Conservation (phyloP, 2,113 vertebrate species). For the Equus przewalskii region DNA sequence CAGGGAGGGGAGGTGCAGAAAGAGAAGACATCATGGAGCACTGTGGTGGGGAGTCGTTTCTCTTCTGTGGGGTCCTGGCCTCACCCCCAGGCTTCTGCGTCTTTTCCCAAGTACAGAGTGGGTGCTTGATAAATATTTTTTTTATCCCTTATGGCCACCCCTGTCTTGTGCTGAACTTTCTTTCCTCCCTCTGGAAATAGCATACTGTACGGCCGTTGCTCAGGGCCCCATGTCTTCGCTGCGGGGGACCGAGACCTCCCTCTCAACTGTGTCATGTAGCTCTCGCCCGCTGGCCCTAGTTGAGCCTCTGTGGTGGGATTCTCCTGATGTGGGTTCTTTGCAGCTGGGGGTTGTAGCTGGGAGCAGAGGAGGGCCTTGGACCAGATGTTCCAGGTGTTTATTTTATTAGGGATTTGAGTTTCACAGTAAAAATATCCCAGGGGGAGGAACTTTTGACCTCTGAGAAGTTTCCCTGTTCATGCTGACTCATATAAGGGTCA, state of each 20-base stretch:
- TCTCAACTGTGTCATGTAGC: neutral
- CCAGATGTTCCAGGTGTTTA: constrained; percentile 73
- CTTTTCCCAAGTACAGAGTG: neutral
- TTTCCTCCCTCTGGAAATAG: neutral
- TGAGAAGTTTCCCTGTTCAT: constrained; percentile 41
- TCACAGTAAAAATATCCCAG: neutral
- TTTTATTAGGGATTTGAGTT: constrained; percentile 65
- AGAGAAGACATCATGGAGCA: neutral
- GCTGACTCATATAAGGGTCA: neutral
- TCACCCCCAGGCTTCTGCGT: neutral
- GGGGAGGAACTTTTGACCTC: neutral
- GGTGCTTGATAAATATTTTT: neutral
- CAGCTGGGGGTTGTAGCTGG: neutral
- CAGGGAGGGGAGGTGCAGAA: accelerated
- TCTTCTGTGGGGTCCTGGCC: neutral
- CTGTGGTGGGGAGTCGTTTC: neutral
- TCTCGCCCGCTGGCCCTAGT: neutral
- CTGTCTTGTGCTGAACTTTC: neutral
- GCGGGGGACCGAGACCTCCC: neutral
- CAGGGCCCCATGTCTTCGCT: neutral
- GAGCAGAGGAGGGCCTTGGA: neutral
- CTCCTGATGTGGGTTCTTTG: neutral
- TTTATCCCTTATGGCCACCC: neutral
- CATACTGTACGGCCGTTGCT: neutral
- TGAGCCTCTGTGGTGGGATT: neutral